These are phyloP conservation scores for Tachysurus vachellii DNA, from an alignment of 2,113 vertebrate genomes.

Conservation along the genomic window DNA sequence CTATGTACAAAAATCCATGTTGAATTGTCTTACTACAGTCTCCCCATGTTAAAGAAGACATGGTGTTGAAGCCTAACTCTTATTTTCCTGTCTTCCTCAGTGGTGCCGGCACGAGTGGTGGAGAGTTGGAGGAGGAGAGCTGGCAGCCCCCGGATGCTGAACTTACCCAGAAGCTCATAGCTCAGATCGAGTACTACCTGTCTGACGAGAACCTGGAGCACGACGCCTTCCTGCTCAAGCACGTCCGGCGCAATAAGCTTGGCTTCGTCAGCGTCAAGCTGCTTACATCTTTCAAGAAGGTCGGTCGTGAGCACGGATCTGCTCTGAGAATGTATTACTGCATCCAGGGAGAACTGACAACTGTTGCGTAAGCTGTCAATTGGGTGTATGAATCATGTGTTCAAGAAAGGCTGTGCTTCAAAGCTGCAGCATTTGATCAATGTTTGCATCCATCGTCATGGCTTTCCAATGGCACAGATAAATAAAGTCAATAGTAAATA, in stretches of 20 bases:
- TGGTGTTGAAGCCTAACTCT: not conserved
- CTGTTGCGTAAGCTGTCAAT: conserved; percentile 32
- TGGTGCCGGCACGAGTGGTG: conserved; percentile 79
- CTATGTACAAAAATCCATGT: not conserved
- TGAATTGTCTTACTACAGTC: not conserved
- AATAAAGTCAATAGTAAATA: not conserved
- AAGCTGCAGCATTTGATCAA: not conserved
- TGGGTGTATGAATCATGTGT: conserved; percentile 27
- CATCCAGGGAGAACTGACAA: conserved; percentile 8
- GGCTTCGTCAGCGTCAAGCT: conserved; percentile 97
- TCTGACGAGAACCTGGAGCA: conserved; percentile 97
- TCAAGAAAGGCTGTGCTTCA: not conserved
- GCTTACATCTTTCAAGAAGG: conserved; percentile 98
- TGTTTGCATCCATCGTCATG: not conserved
- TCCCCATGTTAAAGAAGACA: not conserved
- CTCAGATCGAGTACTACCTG: conserved; percentile 95
- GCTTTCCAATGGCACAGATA: not conserved
- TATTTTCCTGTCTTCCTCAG: conserved; percentile 56
- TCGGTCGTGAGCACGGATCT: conserved; percentile 57
- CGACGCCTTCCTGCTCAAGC: conserved; percentile 95
- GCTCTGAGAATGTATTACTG: not conserved
- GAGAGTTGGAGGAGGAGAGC: conserved; percentile 85
- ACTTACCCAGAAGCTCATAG: conserved; percentile 85
- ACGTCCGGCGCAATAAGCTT: conserved; percentile 91
- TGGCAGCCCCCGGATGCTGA: conserved; percentile 90